Evolutionary conservation across 1,140 invertebrate genomes (phyloP), one percentile per base, ranked within the genome.

Genomic region (Drosophila littoralis): DNA sequence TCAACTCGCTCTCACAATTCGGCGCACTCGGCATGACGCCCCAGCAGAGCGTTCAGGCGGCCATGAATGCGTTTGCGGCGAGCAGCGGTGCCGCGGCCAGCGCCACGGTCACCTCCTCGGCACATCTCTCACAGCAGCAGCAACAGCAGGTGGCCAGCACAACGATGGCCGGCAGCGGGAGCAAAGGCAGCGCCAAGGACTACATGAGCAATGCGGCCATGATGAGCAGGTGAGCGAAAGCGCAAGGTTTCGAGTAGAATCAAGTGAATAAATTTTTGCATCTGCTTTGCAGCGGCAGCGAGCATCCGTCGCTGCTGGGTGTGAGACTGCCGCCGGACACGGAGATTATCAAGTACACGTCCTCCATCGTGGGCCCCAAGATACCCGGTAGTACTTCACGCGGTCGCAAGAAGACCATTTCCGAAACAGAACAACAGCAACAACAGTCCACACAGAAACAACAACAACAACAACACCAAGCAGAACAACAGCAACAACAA

Each of bases 271-370:
- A 46, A 15, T 40, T 42, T 48, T 22, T 10, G 6, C 17, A 12
- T 46, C 60, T n/a, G 33, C 50, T 0, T 22, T 52, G 5, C 6
- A 67, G 77, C 45, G 80, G 36, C 92, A 97, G 95, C 93, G 96
- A 97, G 93, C 95, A 96, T 70, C 95, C 95, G 74, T 96, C 96
- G 85, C 95, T 97, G 91, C 93, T 97, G 81, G 96, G 96, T 46
- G 96, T 97, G 38, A 94, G 96, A 38, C 92, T 97, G 75, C 96
- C 96, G 73, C 96, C 96, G n/a, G 96, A 97, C 84, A 97, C 96
- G 12, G 96, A 97, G 93, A 97, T 97, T 63, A 97, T 97, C 82
- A 97, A 97, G 92, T 97, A 97, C 90, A 97, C 96, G 54, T 97
- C 96, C 65, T 96, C 96, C 54, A 95, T 97, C 70, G 95, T 96